Evolutionary conservation across 2,113 vertebrate species (phyloP).

Genomic region (Hucho hucho): DNA sequence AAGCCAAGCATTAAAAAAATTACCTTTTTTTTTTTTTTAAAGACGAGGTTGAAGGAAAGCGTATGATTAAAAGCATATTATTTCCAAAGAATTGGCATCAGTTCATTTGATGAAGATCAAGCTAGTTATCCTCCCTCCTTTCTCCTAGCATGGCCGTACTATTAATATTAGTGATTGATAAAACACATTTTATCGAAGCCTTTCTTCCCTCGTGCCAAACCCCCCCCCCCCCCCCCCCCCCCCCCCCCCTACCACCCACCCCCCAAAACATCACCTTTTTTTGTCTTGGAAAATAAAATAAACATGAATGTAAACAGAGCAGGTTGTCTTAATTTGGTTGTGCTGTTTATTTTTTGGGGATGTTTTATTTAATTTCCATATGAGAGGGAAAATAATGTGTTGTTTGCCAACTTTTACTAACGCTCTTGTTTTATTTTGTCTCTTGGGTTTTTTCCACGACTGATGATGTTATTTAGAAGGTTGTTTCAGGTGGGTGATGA

Average conservation of each 20-base stretch:
- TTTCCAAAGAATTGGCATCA: constrained; percentile 83
- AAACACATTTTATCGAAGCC: constrained; percentile 79
- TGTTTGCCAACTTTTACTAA: constrained; percentile 98
- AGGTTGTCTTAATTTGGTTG: too few species aligned
- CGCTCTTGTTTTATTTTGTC: constrained; percentile 99
- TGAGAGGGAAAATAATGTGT: constrained; percentile 76
- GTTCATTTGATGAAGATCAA: constrained; percentile 97
- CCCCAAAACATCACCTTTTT: constrained; percentile 75
- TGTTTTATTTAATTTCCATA: constrained; percentile 70
- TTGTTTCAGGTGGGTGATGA: constrained; percentile 99
- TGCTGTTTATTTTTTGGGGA: constrained; percentile 22
- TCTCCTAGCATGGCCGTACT: constrained; percentile 49
- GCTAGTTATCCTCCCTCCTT: constrained; percentile 89
- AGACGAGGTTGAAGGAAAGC: constrained; percentile 29
- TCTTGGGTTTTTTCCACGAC: constrained; percentile 98
- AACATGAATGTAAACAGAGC: constrained; percentile 65
- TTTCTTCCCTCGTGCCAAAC: constrained; percentile 87
- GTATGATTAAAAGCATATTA: constrained; percentile 86
- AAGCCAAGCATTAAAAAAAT: constrained; percentile 47
- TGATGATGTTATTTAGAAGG: constrained; percentile 99
- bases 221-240: too few species aligned
- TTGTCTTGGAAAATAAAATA: constrained; percentile 52
- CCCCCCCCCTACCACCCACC: constrained; percentile 69
- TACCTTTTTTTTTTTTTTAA: constrained; percentile 55
- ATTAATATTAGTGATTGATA: constrained; percentile 33